Conservation (phyloP, 2,888 invertebrate species). For the Nephrocerus scutellatus region DNA sequence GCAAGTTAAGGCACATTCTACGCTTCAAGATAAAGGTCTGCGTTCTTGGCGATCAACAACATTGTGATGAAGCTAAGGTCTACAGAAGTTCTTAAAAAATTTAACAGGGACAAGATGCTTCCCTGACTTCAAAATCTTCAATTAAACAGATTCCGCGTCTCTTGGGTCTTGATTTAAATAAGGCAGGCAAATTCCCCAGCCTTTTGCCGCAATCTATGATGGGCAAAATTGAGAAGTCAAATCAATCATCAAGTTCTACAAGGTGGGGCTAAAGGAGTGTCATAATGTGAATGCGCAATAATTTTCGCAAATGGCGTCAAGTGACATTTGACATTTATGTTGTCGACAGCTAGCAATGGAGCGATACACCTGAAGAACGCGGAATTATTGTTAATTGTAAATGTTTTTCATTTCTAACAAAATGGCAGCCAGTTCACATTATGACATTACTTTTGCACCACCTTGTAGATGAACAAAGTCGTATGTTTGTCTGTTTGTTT, state of each 20-base stretch:
- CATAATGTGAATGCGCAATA: too few relatives aligned
- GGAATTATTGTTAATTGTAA: too few relatives aligned
- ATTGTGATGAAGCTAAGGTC: conserved; percentile 96
- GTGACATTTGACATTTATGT: too few relatives aligned
- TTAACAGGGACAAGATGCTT: conserved; percentile 99
- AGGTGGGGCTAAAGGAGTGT: too few relatives aligned
- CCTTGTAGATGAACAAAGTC: conserved; percentile 99
- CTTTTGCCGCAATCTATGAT: conserved; percentile 94
- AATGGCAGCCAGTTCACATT: too few relatives aligned
- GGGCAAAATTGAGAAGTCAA: conserved; percentile 94
- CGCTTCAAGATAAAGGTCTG: conserved; percentile 99
- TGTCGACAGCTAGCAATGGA: too few relatives aligned
- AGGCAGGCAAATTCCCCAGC: conserved; percentile 99
- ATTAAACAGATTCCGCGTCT: conserved; percentile 99
- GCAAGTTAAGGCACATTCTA: conserved; percentile 97
- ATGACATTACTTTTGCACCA: too few relatives aligned
- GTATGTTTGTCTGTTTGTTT: conserved; percentile 97
- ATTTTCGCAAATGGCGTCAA: too few relatives aligned
- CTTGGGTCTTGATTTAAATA: conserved; percentile 97
- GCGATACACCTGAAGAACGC: too few relatives aligned
- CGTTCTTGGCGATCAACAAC: conserved; percentile 97
- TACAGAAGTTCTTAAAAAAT: conserved; percentile 95
- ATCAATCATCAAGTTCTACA: conserved; percentile 99
- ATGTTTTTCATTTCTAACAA: too few relatives aligned
- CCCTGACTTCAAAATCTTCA: conserved; percentile 96